Base-by-base conservation (phyloP, 2,113 vertebrate species). In the Mastomys coucha region DNA sequence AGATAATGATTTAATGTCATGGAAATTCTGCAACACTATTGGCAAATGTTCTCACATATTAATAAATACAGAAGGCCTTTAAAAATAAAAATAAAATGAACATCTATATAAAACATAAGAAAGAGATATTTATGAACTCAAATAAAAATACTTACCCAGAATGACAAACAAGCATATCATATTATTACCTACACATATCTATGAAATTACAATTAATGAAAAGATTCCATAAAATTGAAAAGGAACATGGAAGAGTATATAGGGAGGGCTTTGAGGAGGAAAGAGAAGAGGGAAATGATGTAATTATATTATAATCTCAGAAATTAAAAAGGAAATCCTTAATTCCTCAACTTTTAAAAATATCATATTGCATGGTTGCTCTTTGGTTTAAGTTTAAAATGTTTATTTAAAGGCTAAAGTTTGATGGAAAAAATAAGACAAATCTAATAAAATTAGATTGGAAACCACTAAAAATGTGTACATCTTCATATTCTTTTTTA, bases 1-100 rank as follows among this genome's bases (percentile, higher is more conserved):
- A 39, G 49, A 73, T 97, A 88, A 91, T 76, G 28, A 69, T 91
- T 98, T 98, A 97, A 94, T 95, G 91, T 26, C 53, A 97, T 45
- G 0, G 0, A 85, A 89, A 94, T 90, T 96, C 96, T 33, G 31
- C 80, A 69, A 70, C 94, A 1, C 91, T 36, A 17, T 70, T 24
- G 51, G 26, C 7, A 56, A 42, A 65, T 6, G 0, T n/a, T 93
- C 53, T 92, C 70, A 26, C 42, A 28, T 89, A 91, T 96, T 87
- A 88, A 96, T 86, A 80, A 53, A 96, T 87, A 56, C n/a, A 53
- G 69, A 49, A 42, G 1, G 97, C 96, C 91, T 77, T 5, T 88
- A 80, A 39, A 19, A 67, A 76, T 75, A 97, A 96, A 28, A 45
- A 92, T 94, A 58, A 86, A 94, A 58, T 51, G 36, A 12, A 82